Percentiles rank a stretch among this genome's conserved stretches.
Conservation (phyloP, 2,113 vertebrate genomes). For the Microtus richardsoni region DNA sequence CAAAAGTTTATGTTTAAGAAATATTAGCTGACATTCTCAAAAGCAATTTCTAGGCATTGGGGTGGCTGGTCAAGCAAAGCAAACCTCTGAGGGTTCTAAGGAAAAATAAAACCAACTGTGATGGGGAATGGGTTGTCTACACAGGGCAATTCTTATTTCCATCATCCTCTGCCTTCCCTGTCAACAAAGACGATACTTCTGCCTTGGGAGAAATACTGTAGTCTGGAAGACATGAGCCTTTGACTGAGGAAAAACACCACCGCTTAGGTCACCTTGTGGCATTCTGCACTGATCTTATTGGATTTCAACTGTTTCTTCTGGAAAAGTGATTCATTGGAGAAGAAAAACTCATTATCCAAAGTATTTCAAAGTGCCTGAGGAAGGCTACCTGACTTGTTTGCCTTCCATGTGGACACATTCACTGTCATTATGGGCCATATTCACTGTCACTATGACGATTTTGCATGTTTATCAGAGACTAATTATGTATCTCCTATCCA, state of each 20-base stretch:
- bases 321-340: constrained; percentile 55
- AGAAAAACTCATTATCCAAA: constrained; percentile 30
- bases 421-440: too few relatives aligned
- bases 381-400: neutral
- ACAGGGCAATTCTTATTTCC: neutral
- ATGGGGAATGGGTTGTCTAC: neutral
- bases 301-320: constrained; percentile 61
- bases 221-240: constrained; percentile 51
- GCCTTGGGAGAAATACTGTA: constrained; percentile 21
- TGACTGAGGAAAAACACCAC: constrained; percentile 53
- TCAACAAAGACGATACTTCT: neutral
- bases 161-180: neutral
- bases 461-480: neutral
- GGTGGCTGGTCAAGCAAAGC: constrained; percentile 37
- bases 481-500: neutral
- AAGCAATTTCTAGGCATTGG: constrained; percentile 55
- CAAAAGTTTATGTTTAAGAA: constrained; percentile 72
- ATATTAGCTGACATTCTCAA: constrained; percentile 67
- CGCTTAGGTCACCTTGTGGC: constrained; percentile 40
- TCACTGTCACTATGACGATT: neutral
- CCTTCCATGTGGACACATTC: neutral
- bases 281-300: constrained; percentile 35
- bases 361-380: neutral
- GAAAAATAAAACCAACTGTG: constrained; percentile 8
- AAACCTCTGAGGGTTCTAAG: neutral